Percentiles rank a stretch among this genome's conserved stretches.
Conservation (phyloP, 2,888 invertebrate species). For the Drosophila neutralis region DNA sequence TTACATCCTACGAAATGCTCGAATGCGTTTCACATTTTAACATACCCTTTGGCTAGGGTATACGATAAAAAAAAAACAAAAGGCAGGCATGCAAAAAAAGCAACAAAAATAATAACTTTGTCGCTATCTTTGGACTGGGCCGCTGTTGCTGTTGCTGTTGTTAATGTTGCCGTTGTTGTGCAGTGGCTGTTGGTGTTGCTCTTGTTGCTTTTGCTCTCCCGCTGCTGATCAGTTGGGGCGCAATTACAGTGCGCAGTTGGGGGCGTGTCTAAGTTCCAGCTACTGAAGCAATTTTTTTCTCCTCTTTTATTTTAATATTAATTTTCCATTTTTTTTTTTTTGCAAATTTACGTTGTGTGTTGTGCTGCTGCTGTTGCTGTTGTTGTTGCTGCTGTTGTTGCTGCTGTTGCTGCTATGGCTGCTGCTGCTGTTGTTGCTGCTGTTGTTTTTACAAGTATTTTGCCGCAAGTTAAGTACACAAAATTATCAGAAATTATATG, state of each 20-base stretch:
- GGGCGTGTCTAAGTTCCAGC: conserved; percentile 53
- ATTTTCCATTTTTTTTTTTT: conserved; percentile 26
- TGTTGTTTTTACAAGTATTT: conserved; percentile 57
- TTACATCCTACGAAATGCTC: neutral
- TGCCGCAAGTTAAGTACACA: conserved; percentile 74
- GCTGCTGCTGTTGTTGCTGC: conserved; percentile 14
- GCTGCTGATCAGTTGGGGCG: conserved; percentile 72
- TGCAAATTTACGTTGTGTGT: conserved; percentile 44
- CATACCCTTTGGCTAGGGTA: conserved; percentile 8
- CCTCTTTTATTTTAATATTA: conserved; percentile 39
- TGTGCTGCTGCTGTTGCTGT: neutral
- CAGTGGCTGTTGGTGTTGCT: neutral
- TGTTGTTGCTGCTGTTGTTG: neutral
- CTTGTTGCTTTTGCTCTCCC: conserved; percentile 15
- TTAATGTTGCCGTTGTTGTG: neutral
- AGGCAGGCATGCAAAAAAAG: conserved; percentile 3
- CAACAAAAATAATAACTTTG: conserved; percentile 51
- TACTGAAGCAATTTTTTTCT: conserved; percentile 29
- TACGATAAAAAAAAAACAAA: neutral
- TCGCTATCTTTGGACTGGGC: conserved; percentile 40
- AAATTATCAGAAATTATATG: conserved; percentile 79
- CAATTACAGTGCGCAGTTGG: conserved; percentile 71
- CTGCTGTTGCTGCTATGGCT: conserved; percentile 23
- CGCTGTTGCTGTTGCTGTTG: conserved; percentile 21
- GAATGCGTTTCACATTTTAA: neutral